phyloP scores from a whole-genome alignment of 2,888 invertebrate species.

The Caenorhabditis sp. region DNA sequence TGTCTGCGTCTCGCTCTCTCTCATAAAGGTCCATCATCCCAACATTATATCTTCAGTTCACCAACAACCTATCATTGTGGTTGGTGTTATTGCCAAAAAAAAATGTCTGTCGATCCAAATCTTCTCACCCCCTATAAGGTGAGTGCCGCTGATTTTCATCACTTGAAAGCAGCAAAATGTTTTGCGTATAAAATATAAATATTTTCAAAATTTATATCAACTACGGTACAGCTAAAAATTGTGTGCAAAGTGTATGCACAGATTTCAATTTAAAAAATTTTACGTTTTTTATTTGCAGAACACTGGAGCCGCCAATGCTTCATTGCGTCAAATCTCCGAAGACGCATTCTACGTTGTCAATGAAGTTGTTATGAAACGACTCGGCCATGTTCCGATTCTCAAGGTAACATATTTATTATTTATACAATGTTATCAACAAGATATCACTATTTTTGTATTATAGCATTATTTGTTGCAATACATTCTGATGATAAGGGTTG shows the following conservation, averaged over 20 bases:
- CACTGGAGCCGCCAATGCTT: slow-evolving; percentile 57
- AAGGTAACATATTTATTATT: slow-evolving; percentile 62
- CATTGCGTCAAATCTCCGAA: slow-evolving; percentile 68
- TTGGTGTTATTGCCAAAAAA: background rate
- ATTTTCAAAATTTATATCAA: too few relatives aligned
- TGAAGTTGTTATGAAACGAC: slow-evolving; percentile 72
- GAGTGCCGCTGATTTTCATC: background rate
- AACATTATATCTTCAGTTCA: slow-evolving; percentile 9
- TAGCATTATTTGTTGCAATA: slow-evolving; percentile 3
- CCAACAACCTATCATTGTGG: background rate
- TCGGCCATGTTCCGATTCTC: slow-evolving; percentile 73
- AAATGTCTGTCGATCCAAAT: slow-evolving; percentile 60
- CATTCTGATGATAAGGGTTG: background rate
- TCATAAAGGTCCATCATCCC: slow-evolving; percentile 25
- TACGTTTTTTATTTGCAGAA: slow-evolving; percentile 45
- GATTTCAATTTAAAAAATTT: background rate
- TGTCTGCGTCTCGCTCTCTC: slow-evolving; percentile 15
- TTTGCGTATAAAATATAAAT: too few relatives aligned
- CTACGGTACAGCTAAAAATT: background rate
- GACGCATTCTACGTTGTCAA: slow-evolving; percentile 72
- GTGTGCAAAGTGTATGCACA: background rate
- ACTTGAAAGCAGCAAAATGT: too few relatives aligned
- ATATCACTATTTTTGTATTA: slow-evolving; percentile 1
- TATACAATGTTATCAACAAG: slow-evolving; percentile 4
- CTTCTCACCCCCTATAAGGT: slow-evolving; percentile 65